phyloP scores from a whole-genome alignment of 1,140 invertebrate genomes.

The Parapsyche elsis region DNA sequence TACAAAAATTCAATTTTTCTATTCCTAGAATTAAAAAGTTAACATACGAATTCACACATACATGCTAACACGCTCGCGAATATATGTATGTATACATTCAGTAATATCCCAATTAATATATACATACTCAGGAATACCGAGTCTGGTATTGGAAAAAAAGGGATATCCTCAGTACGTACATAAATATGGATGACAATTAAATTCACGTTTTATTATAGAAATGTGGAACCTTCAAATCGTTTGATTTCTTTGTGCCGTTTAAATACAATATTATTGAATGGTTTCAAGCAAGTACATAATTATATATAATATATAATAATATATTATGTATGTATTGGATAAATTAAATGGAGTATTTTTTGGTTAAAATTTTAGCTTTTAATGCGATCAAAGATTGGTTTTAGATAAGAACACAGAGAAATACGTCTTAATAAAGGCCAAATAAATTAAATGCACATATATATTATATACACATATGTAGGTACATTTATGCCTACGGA shows the following conservation, averaged over 20 bases:
- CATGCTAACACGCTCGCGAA: not conserved
- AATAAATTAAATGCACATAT: too few relatives aligned
- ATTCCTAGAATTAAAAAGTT: not conserved
- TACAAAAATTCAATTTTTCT: not conserved
- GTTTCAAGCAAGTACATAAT: not conserved
- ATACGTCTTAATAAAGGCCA: too few relatives aligned
- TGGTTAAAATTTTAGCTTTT: too few relatives aligned
- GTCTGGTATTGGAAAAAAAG: too few relatives aligned
- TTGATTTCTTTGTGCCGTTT: not conserved
- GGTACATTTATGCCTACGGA: too few relatives aligned
- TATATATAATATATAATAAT: not conserved
- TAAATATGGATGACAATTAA: too few relatives aligned
- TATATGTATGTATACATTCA: not conserved
- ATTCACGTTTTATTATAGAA: too few relatives aligned
- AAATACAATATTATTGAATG: not conserved
- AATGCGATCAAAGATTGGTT: too few relatives aligned
- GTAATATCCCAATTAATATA: not conserved
- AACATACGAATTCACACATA: conserved; percentile 8
- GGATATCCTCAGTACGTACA: not conserved
- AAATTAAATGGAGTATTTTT: too few relatives aligned
- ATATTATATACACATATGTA: too few relatives aligned
- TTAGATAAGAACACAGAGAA: too few relatives aligned
- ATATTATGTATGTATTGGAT: not conserved
- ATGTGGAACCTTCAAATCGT: not conserved
- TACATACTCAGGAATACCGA: too few relatives aligned